These are phyloP conservation scores for Escarpia spicata DNA, from an alignment of 2,888 invertebrate genomes.

Conservation along the genomic window DNA sequence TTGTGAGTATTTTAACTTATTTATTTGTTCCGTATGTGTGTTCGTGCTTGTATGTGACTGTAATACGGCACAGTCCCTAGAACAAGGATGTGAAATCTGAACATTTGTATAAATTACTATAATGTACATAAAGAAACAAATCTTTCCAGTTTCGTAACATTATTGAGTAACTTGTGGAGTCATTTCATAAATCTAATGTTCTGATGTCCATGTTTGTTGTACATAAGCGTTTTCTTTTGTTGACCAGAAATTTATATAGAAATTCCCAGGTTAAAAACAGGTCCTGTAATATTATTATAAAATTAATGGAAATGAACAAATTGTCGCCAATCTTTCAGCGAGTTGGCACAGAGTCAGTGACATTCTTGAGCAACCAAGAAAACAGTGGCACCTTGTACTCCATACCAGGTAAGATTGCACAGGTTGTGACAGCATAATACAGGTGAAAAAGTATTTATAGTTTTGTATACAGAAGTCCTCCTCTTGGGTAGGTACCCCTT, in stretches of 20 bases:
- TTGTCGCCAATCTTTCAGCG: constrained; percentile 71
- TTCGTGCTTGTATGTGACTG: too few relatives aligned
- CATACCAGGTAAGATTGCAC: constrained; percentile 73
- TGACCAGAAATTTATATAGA: too few relatives aligned
- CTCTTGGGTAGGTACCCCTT: too few relatives aligned
- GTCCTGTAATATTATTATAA: neutral
- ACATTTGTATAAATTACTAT: neutral
- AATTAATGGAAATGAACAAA: neutral
- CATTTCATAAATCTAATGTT: too few relatives aligned
- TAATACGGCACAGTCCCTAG: too few relatives aligned
- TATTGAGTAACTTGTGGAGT: neutral
- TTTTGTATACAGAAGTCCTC: too few relatives aligned
- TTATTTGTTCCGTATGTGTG: too few relatives aligned
- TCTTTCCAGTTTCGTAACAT: neutral
- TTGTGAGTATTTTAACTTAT: constrained; percentile 74
- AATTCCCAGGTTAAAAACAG: neutral
- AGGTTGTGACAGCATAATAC: neutral
- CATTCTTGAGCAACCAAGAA: constrained; percentile 95
- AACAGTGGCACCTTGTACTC: constrained; percentile 94
- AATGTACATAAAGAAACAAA: neutral
- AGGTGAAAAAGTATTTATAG: neutral
- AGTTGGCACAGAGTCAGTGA: constrained; percentile 97
- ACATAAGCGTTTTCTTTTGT: too few relatives aligned
- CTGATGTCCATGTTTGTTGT: too few relatives aligned
- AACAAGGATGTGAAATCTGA: neutral